Evolutionary conservation across 2,113 vertebrate species (phyloP).

Genomic region (Artemisiospiza belli): DNA sequence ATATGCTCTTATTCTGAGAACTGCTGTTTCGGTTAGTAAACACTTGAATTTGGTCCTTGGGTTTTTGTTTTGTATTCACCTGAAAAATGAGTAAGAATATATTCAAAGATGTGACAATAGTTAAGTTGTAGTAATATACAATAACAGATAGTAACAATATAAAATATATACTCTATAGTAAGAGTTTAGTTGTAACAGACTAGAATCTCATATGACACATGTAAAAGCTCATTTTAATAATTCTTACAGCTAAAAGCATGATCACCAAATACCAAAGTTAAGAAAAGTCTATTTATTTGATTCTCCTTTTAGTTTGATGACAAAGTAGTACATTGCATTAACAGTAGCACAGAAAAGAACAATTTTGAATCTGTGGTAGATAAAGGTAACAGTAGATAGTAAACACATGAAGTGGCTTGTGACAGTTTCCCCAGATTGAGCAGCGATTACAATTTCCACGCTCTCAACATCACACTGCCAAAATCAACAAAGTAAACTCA

Average conservation of each 20-base stretch:
- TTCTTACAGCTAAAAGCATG: neutral
- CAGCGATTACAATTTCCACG: neutral
- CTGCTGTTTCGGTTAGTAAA: neutral
- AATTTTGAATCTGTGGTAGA: neutral
- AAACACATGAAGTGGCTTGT: neutral
- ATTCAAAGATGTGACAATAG: neutral
- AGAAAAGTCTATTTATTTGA: constrained; percentile 54
- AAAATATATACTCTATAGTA: neutral
- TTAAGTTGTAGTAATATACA: neutral
- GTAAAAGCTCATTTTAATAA: neutral
- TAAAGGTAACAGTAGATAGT: neutral
- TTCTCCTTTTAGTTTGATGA: neutral
- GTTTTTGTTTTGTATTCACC: neutral
- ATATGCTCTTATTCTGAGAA: neutral
- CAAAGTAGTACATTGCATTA: neutral
- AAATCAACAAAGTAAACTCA: neutral
- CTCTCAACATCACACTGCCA: neutral
- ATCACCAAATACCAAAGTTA: neutral
- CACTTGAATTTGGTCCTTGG: neutral
- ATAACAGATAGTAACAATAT: neutral
- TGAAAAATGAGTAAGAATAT: neutral
- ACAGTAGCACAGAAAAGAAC: neutral
- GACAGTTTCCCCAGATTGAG: neutral
- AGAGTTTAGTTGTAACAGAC: neutral
- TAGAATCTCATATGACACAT: neutral